Evolutionary conservation across 1,140 invertebrate species (phyloP), one percentile per base, ranked within the genome.

Genomic region (Papilio aristodemus): DNA sequence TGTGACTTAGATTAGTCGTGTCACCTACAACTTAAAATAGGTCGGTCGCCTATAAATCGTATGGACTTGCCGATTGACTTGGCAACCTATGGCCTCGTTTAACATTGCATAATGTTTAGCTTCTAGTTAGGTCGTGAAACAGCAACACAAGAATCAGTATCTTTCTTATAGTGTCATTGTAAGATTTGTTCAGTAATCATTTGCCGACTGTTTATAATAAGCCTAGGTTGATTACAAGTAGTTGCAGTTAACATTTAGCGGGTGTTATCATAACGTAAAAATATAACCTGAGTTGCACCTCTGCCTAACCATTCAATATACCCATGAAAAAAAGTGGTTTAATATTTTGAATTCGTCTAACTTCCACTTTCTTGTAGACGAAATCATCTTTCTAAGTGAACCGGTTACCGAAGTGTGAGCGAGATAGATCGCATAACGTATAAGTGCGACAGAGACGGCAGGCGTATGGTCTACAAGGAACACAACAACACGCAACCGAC

Each of bases 351-450:
- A 39, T 62, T 38, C 32, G 13, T 62, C 14, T 38, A 70, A 64
- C 64, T 57, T 69, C 25, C 62, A 73, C 72, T 77, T 77, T 73
- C 70, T 32, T 41, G 38, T 58, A 70, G 43, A 69, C 70, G 72
- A 71, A 71, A 69, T 68, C 77, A 74, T 75, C n/a, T n/a, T n/a
- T n/a, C 72, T 70, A 71, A 76, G 43, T 62, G 32, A 36, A 84
- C 81, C 81, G 81, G 83, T 85, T 85, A 75, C 70, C 74, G 75
- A 72, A 81, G 58, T 39, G 71, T 71, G 75, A 81, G 37, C 57
- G 57, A 32, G 27, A 66, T 70, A 69, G 27, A 11, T 11, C 7
- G 0, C 10, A 17, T 62, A 11, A n/a, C 6, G 59, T 38, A 13
- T 36, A 22, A 19, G 83, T 68, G 71, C 41, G 70, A 85, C 62